A percentile compares a stretch with the other conserved stretches of the same genome.
phyloP scores from a whole-genome alignment of 2,113 vertebrate genomes.

The Hippolais icterina region DNA sequence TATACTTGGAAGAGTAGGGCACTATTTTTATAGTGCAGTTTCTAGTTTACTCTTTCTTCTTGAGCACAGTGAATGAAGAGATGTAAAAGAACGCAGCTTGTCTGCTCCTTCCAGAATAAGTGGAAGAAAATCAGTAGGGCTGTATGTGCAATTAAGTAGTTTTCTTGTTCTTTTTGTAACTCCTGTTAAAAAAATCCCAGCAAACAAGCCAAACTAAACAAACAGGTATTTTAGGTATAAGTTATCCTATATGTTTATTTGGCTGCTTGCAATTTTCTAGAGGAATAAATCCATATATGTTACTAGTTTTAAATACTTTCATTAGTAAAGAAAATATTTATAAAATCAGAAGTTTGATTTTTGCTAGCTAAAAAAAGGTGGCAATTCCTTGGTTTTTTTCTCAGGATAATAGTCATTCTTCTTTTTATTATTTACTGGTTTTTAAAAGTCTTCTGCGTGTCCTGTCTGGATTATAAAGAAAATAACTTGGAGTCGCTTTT shows the following conservation, averaged over 20 bases:
- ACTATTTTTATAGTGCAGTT: neutral
- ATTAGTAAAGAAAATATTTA: neutral
- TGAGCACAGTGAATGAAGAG: neutral
- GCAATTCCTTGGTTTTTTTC: neutral
- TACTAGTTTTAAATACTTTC: neutral
- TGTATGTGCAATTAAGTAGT: neutral
- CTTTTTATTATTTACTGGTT: neutral
- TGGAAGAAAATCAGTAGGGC: neutral
- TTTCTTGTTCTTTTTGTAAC: neutral
- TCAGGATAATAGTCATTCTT: neutral
- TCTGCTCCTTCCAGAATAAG: neutral
- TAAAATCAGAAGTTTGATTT: neutral
- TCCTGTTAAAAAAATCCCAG: neutral
- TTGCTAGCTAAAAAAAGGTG: neutral
- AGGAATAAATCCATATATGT: neutral
- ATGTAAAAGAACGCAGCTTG: neutral
- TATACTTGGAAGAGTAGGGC: neutral
- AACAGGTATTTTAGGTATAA: neutral
- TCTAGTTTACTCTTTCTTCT: neutral
- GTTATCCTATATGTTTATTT: neutral
- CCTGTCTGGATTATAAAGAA: neutral
- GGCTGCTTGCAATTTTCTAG: neutral
- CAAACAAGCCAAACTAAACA: neutral
- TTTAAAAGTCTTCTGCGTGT: neutral
- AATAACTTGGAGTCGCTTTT: neutral